A percentile compares a stretch with the other conserved stretches of the same genome.
Conservation (phyloP, 2,113 vertebrate species). For the Nyctereutes procyonoides region DNA sequence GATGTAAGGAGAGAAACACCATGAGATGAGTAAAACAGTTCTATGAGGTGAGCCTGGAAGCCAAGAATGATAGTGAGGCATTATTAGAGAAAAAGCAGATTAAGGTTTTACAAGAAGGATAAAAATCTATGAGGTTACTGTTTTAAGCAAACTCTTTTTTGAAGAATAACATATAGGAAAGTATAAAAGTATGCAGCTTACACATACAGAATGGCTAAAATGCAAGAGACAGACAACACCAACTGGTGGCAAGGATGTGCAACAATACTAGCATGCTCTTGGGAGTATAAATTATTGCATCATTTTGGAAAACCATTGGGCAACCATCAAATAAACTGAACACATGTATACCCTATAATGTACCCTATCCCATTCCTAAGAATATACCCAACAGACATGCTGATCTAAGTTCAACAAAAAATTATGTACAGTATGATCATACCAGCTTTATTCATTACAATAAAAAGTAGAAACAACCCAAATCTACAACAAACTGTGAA, state of each 20-base stretch:
- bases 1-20: neutral
- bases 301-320: neutral
- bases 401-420: slow-evolving; percentile 6
- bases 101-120: neutral
- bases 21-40: neutral
- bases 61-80: neutral
- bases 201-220: neutral
- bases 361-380: neutral
- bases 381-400: neutral
- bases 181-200: neutral
- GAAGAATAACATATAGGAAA: neutral
- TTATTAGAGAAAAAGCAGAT: neutral
- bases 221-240: neutral
- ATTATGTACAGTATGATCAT: neutral
- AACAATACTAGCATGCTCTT: neutral
- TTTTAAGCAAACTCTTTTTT: neutral
- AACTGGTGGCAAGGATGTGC: neutral
- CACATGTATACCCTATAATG: neutral
- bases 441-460: neutral
- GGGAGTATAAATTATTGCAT: neutral
- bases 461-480: neutral
- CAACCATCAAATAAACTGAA: neutral
- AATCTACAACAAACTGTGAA: neutral
- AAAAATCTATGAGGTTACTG: neutral
- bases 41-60: neutral